Conservation (phyloP, 2,888 invertebrate species). For the Lacanobia oleracea region DNA sequence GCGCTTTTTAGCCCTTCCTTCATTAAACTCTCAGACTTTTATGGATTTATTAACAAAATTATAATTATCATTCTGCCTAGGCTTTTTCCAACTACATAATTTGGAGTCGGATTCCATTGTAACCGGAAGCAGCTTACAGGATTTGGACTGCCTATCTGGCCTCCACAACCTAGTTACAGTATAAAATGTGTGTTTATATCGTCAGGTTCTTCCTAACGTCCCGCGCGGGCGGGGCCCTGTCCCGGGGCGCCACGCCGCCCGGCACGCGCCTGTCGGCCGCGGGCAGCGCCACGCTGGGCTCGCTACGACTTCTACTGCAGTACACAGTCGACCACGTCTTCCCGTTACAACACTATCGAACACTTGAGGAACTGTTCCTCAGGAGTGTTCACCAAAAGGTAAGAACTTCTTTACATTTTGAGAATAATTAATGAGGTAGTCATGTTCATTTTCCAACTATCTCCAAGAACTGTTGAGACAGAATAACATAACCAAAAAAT, state of each 20-base stretch:
- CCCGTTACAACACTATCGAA: constrained; percentile 94
- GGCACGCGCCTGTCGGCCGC: constrained; percentile 92
- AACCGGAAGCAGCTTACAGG: neutral
- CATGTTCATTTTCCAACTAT: neutral
- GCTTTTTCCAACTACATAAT: neutral
- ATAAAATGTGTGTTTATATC: neutral
- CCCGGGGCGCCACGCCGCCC: constrained; percentile 94
- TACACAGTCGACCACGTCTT: constrained; percentile 98
- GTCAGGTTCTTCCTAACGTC: constrained; percentile 92
- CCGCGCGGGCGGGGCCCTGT: constrained; percentile 91
- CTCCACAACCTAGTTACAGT: neutral
- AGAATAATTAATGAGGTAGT: neutral
- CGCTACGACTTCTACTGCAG: constrained; percentile 95
- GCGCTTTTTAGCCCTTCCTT: too few relatives aligned
- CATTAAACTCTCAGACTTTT: too few relatives aligned
- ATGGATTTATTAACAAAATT: too few relatives aligned
- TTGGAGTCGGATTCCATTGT: neutral
- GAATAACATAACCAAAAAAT: too few relatives aligned
- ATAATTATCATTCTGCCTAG: too few relatives aligned
- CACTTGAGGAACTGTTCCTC: constrained; percentile 94
- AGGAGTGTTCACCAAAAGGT: constrained; percentile 93
- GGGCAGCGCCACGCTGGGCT: constrained; percentile 92
- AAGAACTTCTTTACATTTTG: constrained; percentile 26
- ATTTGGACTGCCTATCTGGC: neutral
- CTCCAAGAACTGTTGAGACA: neutral